Evolutionary conservation across 2,888 invertebrate species (phyloP).

Genomic region (Nowickia ferox): DNA sequence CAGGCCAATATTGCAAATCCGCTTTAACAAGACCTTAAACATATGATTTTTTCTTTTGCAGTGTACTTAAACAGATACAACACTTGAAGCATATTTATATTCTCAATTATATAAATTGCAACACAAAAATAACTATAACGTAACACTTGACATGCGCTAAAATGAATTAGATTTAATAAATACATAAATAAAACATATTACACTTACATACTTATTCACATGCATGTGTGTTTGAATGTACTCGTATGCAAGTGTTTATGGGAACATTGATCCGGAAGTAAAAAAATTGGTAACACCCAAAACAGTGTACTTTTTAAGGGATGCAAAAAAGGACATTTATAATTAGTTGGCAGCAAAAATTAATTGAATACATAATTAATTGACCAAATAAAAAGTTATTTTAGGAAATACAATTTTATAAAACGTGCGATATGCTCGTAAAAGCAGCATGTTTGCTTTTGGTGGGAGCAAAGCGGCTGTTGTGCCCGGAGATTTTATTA

Average conservation of each 20-base stretch:
- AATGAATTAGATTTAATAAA: constrained; percentile 40
- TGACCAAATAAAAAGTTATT: neutral
- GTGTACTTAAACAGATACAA: constrained; percentile 19
- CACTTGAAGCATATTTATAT: constrained; percentile 35
- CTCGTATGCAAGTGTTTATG: constrained; percentile 37
- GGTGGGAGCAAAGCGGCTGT: too few species aligned
- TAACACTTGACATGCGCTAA: constrained; percentile 55
- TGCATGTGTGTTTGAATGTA: neutral
- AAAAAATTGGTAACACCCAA: neutral
- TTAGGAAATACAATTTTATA: too few species aligned
- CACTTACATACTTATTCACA: constrained; percentile 4
- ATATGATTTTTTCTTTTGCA: neutral
- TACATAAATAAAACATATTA: neutral
- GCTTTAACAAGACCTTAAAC: too few species aligned
- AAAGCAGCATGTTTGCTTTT: too few species aligned
- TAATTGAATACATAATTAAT: neutral
- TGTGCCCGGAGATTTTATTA: too few species aligned
- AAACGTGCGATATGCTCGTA: too few species aligned
- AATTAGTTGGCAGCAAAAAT: neutral
- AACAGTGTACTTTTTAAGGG: constrained; percentile 73
- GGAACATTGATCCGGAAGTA: constrained; percentile 77
- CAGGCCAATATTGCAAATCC: too few species aligned
- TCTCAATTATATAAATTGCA: constrained; percentile 11
- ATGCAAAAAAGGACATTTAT: neutral
- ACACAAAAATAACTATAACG: constrained; percentile 29